These are phyloP conservation scores for Heliconius erato DNA, from an alignment of 2,888 invertebrate species.

Conservation along the genomic window DNA sequence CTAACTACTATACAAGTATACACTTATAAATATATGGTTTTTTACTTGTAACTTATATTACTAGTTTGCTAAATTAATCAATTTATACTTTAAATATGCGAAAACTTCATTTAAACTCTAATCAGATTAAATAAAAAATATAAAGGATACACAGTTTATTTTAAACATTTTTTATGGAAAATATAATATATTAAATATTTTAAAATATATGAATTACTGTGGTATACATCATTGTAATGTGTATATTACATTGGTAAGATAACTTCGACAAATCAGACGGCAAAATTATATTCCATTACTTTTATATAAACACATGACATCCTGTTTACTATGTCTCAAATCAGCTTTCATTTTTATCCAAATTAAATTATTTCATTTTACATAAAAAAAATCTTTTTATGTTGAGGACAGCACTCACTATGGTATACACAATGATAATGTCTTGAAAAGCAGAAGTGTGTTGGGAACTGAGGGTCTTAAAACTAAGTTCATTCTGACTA, in stretches of 20 bases:
- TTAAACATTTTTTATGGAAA: background rate
- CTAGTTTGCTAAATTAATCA: background rate
- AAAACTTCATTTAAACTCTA: background rate
- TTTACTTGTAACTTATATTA: background rate
- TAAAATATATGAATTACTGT: background rate
- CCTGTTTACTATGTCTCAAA: background rate
- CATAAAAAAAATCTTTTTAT: too few relatives aligned
- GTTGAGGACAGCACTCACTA: too few relatives aligned
- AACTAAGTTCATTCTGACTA: too few relatives aligned
- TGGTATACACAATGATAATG: too few relatives aligned
- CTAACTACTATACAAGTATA: background rate
- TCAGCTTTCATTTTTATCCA: background rate
- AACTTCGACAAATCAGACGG: background rate
- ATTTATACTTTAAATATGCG: background rate
- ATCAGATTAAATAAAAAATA: background rate
- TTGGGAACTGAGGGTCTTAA: too few relatives aligned
- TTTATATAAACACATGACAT: background rate
- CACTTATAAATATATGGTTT: background rate
- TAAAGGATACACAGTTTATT: background rate
- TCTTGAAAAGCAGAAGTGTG: too few relatives aligned
- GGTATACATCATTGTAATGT: background rate
- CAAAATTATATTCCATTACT: too few relatives aligned
- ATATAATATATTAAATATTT: background rate
- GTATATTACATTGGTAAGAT: background rate
- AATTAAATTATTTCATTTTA: background rate